Base-by-base conservation (phyloP, 2,113 vertebrate species). In the Lagopus muta region DNA sequence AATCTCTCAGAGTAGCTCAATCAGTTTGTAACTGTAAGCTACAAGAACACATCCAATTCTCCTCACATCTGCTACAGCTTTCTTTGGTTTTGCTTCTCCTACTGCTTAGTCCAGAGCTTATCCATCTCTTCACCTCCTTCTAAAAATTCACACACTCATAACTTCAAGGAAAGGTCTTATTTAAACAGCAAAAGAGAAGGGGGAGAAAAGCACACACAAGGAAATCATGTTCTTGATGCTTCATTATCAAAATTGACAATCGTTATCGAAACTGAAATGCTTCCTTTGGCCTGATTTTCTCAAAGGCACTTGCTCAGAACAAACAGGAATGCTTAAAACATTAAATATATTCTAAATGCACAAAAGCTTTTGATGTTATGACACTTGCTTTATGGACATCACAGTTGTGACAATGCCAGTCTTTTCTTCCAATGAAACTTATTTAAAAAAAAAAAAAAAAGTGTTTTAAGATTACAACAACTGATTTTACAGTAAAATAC, bases 1-100 rank as follows among this genome's bases (percentile, higher is more conserved):
- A 77, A 65, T 42, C 27, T 42, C 50, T 28, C 48, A 42, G 11
- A 28, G 32, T 13, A 87, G 55, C 20, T 60, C 40, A 64, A 6
- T 3, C 67, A 60, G 10, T 32, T 5, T 25, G 11, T 25, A 73
- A 5, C 43, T 60, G 13, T 11, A 89, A 57, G 40, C 48, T 62
- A 81, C 57, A 64, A 66, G 14, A 57, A 78, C 0, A 0, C 3
- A 17, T 5, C 24, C 21, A 42, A 52, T 48, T 58, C 22, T 65
- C 4, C 50, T 55, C 84, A 27, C 34, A 38, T 8, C 80, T 84
- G 25, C 8, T 42, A 24, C 2, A 25, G 27, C 15, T 55, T 38
- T 32, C 28, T 12, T 67, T 71, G 2, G 25, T 77, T 60, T 60
- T 10, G 17, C 50, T 75, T 64, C 42, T 81, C 25, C 25, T 67